Evolutionary conservation across 92 coral and sea anemone genomes (phyloP).

Genomic region (Montipora capitata): DNA sequence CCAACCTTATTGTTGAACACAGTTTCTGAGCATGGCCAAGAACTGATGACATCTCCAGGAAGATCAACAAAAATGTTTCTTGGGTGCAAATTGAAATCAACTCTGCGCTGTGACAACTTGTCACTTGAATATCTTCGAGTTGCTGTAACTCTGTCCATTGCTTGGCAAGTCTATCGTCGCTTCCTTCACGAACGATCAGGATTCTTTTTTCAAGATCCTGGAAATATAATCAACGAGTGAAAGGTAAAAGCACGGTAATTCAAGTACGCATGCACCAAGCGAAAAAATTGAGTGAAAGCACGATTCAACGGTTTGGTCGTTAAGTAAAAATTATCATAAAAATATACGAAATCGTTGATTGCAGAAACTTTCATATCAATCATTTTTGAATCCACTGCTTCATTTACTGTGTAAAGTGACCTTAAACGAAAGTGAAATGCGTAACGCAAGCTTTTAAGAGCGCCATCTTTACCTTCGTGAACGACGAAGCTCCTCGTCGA

Average conservation of each 20-base stretch:
- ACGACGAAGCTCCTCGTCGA: slow-evolving; percentile 14
- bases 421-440: background rate
- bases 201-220: slow-evolving; percentile 76
- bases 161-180: slow-evolving; percentile 56
- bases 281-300: background rate
- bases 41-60: slow-evolving; percentile 72
- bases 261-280: background rate
- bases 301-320: too few species aligned
- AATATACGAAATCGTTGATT: too few species aligned
- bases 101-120: slow-evolving; percentile 61
- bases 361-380: background rate
- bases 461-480: slow-evolving; percentile 39
- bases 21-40: slow-evolving; percentile 69
- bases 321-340: too few species aligned
- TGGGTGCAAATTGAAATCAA: slow-evolving; percentile 68
- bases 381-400: background rate
- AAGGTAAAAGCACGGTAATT: background rate
- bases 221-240: background rate
- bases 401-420: background rate
- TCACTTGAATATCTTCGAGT: slow-evolving; percentile 57
- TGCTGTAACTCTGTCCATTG: slow-evolving; percentile 66
- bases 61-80: slow-evolving; percentile 74
- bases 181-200: slow-evolving; percentile 77
- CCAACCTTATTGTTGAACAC: slow-evolving; percentile 79
- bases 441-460: background rate